Conservation (phyloP, 2,797 vertebrate species). For the Cyprinodon diabolis region DNA sequence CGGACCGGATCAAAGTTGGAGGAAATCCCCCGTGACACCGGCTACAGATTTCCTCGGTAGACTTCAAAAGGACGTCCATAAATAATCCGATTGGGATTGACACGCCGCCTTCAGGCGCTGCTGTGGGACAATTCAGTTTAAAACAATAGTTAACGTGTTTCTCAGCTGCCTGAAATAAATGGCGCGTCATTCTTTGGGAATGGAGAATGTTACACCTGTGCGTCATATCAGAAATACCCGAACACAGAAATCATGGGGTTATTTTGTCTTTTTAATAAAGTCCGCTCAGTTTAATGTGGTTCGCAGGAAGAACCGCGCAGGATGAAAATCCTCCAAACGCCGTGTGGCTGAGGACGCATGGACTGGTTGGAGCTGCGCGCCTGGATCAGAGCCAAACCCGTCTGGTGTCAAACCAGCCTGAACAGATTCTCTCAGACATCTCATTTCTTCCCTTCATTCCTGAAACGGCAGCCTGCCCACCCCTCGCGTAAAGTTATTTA, state of each 20-base stretch:
- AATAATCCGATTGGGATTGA: slow-evolving; percentile 76
- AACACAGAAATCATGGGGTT: too few relatives aligned
- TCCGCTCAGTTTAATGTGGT: too few relatives aligned
- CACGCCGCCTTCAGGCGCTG: slow-evolving; percentile 67
- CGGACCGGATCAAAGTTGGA: slow-evolving; percentile 76
- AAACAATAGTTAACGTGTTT: not conserved
- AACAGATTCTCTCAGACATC: slow-evolving; percentile 82
- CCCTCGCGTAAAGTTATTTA: slow-evolving; percentile 75
- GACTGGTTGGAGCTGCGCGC: slow-evolving; percentile 49
- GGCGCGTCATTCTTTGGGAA: slow-evolving; percentile 39
- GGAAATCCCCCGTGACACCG: slow-evolving; percentile 74
- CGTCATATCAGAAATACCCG: slow-evolving; percentile 1
- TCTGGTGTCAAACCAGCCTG: slow-evolving; percentile 82
- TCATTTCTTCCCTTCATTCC: slow-evolving; percentile 81
- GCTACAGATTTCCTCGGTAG: slow-evolving; percentile 58
- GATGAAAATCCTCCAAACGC: not conserved
- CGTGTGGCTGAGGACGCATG: slow-evolving; percentile 41
- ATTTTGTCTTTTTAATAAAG: not conserved
- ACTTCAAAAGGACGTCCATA: slow-evolving; percentile 70
- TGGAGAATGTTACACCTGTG: slow-evolving; percentile 52
- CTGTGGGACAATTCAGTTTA: slow-evolving; percentile 40
- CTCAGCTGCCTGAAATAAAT: not conserved
- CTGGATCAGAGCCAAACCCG: slow-evolving; percentile 77
- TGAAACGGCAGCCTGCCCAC: slow-evolving; percentile 75
- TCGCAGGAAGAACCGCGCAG: not conserved